Evolutionary conservation across 2,888 invertebrate species (phyloP).

Genomic region (Ischnura elegans): DNA sequence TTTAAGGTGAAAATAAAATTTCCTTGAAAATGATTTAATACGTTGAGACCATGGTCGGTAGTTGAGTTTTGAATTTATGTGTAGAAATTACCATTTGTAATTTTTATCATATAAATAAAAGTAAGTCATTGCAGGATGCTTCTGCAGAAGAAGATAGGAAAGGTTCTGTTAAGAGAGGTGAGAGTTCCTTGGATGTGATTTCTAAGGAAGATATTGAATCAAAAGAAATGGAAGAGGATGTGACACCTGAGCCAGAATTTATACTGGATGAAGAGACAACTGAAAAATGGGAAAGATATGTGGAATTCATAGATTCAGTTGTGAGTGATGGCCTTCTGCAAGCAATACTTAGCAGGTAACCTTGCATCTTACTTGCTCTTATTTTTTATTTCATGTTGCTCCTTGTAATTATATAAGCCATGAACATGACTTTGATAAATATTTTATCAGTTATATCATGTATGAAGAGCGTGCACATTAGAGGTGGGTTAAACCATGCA

Average conservation of each 20-base stretch:
- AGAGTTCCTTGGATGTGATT: conserved; percentile 69
- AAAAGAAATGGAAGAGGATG: conserved; percentile 41
- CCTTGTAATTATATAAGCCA: too few species aligned
- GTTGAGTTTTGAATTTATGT: too few species aligned
- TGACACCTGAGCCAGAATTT: conserved; percentile 61
- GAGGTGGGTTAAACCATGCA: too few species aligned
- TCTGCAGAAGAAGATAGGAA: not conserved
- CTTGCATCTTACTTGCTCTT: not conserved
- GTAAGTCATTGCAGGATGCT: not conserved
- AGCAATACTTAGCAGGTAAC: conserved; percentile 78
- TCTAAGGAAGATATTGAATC: conserved; percentile 54
- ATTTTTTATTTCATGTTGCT: not conserved
- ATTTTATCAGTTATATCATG: too few species aligned
- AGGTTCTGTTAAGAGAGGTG: conserved; percentile 70
- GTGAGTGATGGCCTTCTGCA: conserved; percentile 81
- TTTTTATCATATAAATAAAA: too few species aligned
- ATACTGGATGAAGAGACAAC: conserved; percentile 74
- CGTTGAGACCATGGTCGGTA: too few species aligned
- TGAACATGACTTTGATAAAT: too few species aligned
- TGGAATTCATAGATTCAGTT: conserved; percentile 83
- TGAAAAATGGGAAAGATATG: conserved; percentile 82
- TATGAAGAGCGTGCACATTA: too few species aligned
- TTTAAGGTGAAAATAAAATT: too few species aligned
- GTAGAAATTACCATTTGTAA: too few species aligned
- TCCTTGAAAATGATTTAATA: too few species aligned